Base-by-base conservation (phyloP, 2,888 invertebrate species). In the Aphrophora alni region DNA sequence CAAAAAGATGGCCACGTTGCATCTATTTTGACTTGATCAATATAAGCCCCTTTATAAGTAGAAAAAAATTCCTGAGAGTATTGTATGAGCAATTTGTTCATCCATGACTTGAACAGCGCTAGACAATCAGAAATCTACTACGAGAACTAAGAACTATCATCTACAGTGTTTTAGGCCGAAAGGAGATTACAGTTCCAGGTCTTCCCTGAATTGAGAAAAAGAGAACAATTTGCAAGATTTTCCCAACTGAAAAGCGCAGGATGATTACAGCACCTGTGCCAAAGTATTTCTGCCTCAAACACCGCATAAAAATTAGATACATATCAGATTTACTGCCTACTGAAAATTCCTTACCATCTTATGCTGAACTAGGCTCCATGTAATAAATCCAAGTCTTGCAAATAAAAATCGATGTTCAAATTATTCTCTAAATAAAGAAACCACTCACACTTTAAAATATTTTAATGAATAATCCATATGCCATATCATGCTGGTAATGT, bases 201-300 rank as follows among this genome's bases (percentile, higher is more conserved):
- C 38, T 25, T 38, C 38, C 38, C 33, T 1, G 4, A 12, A 33
- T 33, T 24, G 38, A 70, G 10, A 70, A 33, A 25, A n/a, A n/a
- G n/a, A 77, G 77, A 77, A 77, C 69, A 70, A 70, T 70, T 70
- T 77, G 69, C 70, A 77, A 70, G 38, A 77, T 69, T 21, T 70
- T 70, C 27, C 71, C 38, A 77, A 33, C 33, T 33, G 33, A 77
- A 69, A 77, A 70, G 71, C 26, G 26, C 17, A 25, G 77, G 38
- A 77, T 38, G 71, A 77, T 70, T 70, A 70, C 70, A 28, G 17
- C 33, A 77, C 28, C 12, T 77, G 71, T 21, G 38, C 8, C 77
- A 27, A 12, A 10, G 71, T 33, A n/a, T 27, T 77, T 70, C 33
- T 77, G 77, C 26, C 25, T 28, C 5, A 38, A 77, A 70, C 77